Percentiles rank a stretch among this genome's conserved stretches.
Conservation (phyloP, 2,797 vertebrate species). For the Crocodylus rhombifer region DNA sequence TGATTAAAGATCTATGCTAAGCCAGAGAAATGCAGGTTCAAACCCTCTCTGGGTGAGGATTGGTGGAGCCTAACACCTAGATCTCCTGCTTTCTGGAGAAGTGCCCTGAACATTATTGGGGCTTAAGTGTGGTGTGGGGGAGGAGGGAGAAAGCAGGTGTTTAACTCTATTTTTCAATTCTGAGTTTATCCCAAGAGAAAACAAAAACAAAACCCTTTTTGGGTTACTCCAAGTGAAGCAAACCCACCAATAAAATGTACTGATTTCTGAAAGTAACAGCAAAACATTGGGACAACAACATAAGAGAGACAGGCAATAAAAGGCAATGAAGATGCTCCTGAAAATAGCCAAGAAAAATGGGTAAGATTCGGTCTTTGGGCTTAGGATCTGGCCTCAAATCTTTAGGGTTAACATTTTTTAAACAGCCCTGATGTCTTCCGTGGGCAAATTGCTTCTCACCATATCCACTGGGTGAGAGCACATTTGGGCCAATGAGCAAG, state of each 20-base stretch:
- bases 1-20: too few species aligned
- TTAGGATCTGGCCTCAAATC: fast-evolving
- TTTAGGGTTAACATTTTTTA: not conserved
- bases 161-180: not conserved
- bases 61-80: too few species aligned
- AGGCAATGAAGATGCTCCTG: not conserved
- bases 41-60: too few species aligned
- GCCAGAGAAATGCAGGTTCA: too few species aligned
- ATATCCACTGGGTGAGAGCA: not conserved
- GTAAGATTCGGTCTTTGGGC: not conserved
- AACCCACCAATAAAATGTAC: constrained; percentile 40
- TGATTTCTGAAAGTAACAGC: constrained; percentile 46
- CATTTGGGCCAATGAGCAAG: not conserved
- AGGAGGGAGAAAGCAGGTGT: too few species aligned
- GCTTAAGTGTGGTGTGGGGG: too few species aligned
- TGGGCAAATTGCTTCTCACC: not conserved
- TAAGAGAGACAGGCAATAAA: constrained; percentile 34
- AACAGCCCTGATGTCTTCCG: not conserved
- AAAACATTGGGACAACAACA: constrained; percentile 18
- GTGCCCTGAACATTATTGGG: too few species aligned
- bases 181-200: not conserved
- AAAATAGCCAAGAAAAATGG: not conserved
- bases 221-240: not conserved
- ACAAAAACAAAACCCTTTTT: not conserved
- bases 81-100: too few species aligned